Base-by-base conservation (phyloP, 2,888 invertebrate genomes). In the Gasteruption jaculator region DNA sequence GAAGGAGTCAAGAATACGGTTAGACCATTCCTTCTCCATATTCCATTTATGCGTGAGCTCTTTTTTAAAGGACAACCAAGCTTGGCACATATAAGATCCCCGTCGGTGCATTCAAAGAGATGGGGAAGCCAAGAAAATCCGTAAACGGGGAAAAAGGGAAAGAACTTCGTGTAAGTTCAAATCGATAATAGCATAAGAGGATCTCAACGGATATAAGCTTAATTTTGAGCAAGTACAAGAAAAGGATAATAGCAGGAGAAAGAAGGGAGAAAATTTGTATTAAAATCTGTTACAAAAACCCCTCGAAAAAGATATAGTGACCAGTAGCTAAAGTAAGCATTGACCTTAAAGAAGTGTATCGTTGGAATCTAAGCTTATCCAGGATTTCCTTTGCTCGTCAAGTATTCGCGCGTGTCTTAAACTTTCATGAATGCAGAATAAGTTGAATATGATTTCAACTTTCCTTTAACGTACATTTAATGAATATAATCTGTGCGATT, bases 181-280 rank as follows among this genome's bases (percentile, higher is more conserved):
- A 49, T 57, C 57, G 54, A 58, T 58, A 58, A 56, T 54, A 46
- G 49, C 54, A 45, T 60, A 63, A 60, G 60, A 59, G 60, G 60
- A 61, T 62, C 57, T 45, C 48, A 41, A 19, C 38, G 56, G 56
- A 63, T 57, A 54, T 55, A 54, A 48, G 55, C 59, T 57, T 60
- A 60, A 58, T 62, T 62, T 62, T 47, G 41, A n/a, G n/a, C n/a
- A n/a, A n/a, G n/a, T n/a, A n/a, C n/a, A n/a, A n/a, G n/a, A n/a
- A n/a, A n/a, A n/a, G n/a, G n/a, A n/a, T n/a, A n/a, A n/a, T n/a
- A n/a, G n/a, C n/a, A n/a, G n/a, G n/a, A n/a, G n/a, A n/a, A n/a
- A n/a, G n/a, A n/a, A n/a, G n/a, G n/a, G n/a, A n/a, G n/a, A n/a
- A n/a, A n/a, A n/a, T n/a, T n/a, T n/a, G n/a, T n/a, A n/a, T n/a